Conservation (phyloP, 2,113 vertebrate genomes). For the Cettia cetti region DNA sequence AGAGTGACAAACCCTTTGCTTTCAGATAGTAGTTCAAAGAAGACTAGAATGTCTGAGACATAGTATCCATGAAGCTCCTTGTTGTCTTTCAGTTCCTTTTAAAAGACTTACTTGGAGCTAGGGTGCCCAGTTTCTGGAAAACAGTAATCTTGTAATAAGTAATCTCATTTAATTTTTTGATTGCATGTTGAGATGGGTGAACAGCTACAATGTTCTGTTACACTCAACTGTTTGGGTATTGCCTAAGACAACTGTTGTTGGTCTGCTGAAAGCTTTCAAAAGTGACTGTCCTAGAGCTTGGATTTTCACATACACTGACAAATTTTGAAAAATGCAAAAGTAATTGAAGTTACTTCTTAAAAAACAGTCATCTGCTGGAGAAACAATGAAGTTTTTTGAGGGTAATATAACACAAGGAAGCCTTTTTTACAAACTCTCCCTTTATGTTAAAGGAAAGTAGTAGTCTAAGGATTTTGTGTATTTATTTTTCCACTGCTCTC, state of each 20-base stretch:
- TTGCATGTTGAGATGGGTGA: not conserved
- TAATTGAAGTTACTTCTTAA: not conserved
- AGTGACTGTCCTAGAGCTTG: not conserved
- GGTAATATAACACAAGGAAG: not conserved
- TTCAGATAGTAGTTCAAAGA: not conserved
- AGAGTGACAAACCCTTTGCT: not conserved
- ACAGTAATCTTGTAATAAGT: not conserved
- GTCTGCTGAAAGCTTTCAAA: not conserved
- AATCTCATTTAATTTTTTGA: not conserved
- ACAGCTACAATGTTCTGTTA: not conserved
- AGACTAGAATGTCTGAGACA: not conserved
- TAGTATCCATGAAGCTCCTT: not conserved
- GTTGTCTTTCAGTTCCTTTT: not conserved
- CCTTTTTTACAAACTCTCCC: not conserved
- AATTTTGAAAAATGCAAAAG: not conserved
- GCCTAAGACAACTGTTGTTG: not conserved
- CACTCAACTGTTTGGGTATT: not conserved
- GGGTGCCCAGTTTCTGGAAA: not conserved
- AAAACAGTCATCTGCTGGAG: not conserved
- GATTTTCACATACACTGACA: not conserved
- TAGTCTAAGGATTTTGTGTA: not conserved
- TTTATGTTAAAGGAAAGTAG: not conserved
- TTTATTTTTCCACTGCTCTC: fast-evolving
- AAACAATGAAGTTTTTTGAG: not conserved
- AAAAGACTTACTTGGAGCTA: not conserved